phyloP scores from a whole-genome alignment of 2,888 invertebrate species.

The Ennomos erosarius region DNA sequence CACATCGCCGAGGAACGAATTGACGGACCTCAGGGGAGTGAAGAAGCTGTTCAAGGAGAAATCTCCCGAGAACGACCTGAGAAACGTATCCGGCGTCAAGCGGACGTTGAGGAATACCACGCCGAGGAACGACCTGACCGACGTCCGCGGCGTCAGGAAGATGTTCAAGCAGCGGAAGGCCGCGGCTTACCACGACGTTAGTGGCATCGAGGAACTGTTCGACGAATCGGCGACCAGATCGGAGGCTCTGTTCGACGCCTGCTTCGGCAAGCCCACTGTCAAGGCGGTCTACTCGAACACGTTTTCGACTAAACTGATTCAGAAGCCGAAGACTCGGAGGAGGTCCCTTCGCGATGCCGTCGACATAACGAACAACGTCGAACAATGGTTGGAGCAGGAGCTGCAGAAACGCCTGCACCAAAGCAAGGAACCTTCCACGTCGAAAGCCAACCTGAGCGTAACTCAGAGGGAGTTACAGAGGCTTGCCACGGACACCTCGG shows the following conservation, averaged over 20 bases:
- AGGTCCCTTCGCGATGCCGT: conserved; percentile 58
- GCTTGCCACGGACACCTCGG: conserved; percentile 59
- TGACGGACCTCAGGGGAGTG: conserved; percentile 69
- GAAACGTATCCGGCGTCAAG: conserved; percentile 69
- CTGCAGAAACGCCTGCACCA: conserved; percentile 48
- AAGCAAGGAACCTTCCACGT: conserved; percentile 34
- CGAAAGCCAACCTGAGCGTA: conserved; percentile 33
- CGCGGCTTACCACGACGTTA: conserved; percentile 55
- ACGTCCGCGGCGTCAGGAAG: conserved; percentile 63
- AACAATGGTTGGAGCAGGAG: conserved; percentile 64
- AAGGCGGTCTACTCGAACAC: conserved; percentile 65
- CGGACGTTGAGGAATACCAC: conserved; percentile 48
- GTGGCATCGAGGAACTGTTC: conserved; percentile 70
- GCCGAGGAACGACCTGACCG: conserved; percentile 63
- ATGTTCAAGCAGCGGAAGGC: conserved; percentile 50
- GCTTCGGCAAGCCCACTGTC: conserved; percentile 59
- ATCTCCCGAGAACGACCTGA: conserved; percentile 63
- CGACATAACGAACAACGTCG: conserved; percentile 54
- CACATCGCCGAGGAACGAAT: conserved; percentile 63
- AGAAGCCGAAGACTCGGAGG: conserved; percentile 39
- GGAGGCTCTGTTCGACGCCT: conserved; percentile 59
- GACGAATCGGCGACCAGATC: conserved; percentile 47
- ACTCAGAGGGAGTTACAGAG: conserved; percentile 55
- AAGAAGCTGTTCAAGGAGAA: conserved; percentile 57
- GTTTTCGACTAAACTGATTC: conserved; percentile 43